Conservation (phyloP, 1,140 invertebrate genomes). For the Scaptomyza hsui region DNA sequence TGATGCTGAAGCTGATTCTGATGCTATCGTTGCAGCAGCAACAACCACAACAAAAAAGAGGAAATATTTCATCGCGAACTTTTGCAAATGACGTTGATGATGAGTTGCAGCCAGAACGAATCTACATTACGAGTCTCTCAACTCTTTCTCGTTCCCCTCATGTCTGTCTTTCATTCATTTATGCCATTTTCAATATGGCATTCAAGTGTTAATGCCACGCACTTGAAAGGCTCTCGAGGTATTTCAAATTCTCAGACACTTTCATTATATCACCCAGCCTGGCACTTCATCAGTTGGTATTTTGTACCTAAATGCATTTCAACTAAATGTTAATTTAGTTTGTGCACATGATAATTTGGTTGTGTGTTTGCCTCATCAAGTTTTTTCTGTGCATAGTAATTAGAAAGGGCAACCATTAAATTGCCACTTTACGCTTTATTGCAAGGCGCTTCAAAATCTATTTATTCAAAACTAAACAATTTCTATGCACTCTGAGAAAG, state of each 20-base stretch:
- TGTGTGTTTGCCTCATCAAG: neutral
- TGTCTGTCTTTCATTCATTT: slow-evolving; percentile 18
- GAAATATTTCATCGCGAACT: slow-evolving; percentile 19
- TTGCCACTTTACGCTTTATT: neutral
- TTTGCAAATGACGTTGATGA: slow-evolving; percentile 59
- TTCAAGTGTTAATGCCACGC: slow-evolving; percentile 59
- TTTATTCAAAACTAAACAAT: neutral
- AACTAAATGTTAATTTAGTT: slow-evolving; percentile 27
- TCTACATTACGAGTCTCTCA: slow-evolving; percentile 11
- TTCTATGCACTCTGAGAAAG: no score
- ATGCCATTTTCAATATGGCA: slow-evolving; percentile 52
- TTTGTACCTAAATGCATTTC: slow-evolving; percentile 8
- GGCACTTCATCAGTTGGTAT: neutral
- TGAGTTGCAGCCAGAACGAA: slow-evolving; percentile 38
- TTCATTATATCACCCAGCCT: neutral
- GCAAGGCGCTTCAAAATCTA: no score
- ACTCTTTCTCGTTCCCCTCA: neutral
- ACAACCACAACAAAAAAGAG: neutral
- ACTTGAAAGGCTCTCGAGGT: slow-evolving; percentile 34
- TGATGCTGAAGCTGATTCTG: slow-evolving; percentile 8
- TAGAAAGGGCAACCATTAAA: neutral
- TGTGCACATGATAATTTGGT: slow-evolving; percentile 7
- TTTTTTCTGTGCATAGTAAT: neutral
- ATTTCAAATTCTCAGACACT: slow-evolving; percentile 35
- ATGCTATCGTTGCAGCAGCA: neutral